These are phyloP conservation scores for Apis laboriosa DNA, from an alignment of 1,140 invertebrate genomes.

Conservation along the genomic window DNA sequence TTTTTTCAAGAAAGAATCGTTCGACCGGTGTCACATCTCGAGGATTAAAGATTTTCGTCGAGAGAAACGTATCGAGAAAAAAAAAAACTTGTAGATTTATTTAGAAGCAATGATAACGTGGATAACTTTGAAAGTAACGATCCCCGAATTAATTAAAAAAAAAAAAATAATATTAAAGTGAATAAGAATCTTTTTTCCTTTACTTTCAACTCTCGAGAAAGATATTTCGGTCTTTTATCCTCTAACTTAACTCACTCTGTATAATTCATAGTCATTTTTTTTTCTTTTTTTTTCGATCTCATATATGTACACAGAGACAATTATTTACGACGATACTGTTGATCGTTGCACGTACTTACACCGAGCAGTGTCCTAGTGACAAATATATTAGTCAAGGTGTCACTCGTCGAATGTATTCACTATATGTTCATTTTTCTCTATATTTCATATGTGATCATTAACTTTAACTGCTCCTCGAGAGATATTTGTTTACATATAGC, in stretches of 20 bases:
- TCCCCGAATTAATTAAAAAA: not conserved
- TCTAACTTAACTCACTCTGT: not conserved
- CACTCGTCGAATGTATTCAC: conserved; percentile 26
- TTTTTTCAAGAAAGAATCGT: not conserved
- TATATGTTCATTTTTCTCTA: not conserved
- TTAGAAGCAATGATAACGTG: conserved; percentile 3
- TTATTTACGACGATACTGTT: conserved; percentile 5
- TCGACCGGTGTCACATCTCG: not conserved
- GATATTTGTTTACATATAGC: not conserved
- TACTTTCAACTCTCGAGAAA: not conserved
- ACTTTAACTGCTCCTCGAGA: not conserved
- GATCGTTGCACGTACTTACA: conserved; percentile 7
- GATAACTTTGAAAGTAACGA: conserved; percentile 12
- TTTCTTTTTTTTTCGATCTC: not conserved
- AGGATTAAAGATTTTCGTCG: not conserved
- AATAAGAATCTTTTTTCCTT: not conserved
- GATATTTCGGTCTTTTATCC: not conserved
- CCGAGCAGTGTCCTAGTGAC: conserved; percentile 7
- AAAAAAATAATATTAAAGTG: not conserved
- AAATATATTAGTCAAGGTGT: not conserved
- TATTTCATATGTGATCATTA: not conserved
- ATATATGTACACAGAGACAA: conserved; percentile 16
- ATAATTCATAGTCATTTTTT: conserved; percentile 13
- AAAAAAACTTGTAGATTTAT: conserved; percentile 9
- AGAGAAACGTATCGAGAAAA: conserved; percentile 2